phyloP scores from a whole-genome alignment of 1,140 invertebrate species.

The Oreohelix idahoensis region DNA sequence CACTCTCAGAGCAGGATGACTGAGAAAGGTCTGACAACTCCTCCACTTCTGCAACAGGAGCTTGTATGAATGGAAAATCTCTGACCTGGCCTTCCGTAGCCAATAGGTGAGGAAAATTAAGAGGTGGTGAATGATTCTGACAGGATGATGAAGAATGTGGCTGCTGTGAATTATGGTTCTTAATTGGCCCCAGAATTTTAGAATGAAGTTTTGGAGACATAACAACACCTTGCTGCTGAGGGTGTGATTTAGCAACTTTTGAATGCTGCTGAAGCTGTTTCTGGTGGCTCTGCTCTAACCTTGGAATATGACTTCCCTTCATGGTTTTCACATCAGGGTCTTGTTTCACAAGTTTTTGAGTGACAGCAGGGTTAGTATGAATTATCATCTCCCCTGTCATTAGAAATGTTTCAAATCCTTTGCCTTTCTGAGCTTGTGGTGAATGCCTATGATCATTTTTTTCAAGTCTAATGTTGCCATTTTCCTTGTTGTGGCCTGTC shows the following conservation, averaged over 20 bases:
- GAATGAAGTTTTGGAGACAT: conserved; percentile 15
- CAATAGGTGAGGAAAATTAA: not conserved
- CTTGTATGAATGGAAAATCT: conserved; percentile 34
- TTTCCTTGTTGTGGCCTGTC: conserved; percentile 44
- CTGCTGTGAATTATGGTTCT: conserved; percentile 16
- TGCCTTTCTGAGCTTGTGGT: conserved; percentile 48
- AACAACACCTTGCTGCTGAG: conserved; percentile 1
- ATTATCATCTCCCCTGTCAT: conserved; percentile 74
- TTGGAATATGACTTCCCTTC: conserved; percentile 34
- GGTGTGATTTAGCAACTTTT: conserved; percentile 13
- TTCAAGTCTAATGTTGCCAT: conserved; percentile 44
- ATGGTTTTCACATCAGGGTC: conserved; percentile 6
- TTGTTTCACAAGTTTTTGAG: conserved; percentile 28
- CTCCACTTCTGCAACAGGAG: conserved; percentile 47
- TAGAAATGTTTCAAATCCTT: conserved; percentile 71
- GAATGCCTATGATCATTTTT: conserved; percentile 32
- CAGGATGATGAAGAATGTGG: not conserved
- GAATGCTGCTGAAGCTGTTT: not conserved
- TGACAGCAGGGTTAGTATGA: conserved; percentile 60
- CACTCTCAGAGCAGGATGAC: conserved; percentile 44
- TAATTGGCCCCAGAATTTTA: conserved; percentile 30
- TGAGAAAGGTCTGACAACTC: conserved; percentile 51
- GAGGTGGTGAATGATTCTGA: not conserved
- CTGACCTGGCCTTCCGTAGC: not conserved
- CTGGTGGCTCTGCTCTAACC: not conserved